Evolutionary conservation across 2,888 invertebrate genomes (phyloP).

Genomic region (Molanna angustata): DNA sequence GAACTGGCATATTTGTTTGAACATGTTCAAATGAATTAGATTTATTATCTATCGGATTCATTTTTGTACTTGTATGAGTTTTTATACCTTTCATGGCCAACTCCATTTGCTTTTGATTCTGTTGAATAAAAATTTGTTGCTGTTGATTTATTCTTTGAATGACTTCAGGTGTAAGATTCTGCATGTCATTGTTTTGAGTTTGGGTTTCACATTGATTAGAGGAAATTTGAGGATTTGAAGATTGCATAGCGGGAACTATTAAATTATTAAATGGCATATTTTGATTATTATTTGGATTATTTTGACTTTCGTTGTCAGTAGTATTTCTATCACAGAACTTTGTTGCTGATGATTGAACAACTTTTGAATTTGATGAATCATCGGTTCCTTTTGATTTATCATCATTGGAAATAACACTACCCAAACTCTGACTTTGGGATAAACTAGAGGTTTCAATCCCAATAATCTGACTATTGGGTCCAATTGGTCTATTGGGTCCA

Average conservation of each 20-base stretch:
- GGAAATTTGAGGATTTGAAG: conserved; percentile 32
- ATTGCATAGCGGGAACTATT: conserved; percentile 45
- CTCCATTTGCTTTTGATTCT: conserved; percentile 55
- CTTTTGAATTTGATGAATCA: conserved; percentile 9
- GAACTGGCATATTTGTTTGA: conserved; percentile 9
- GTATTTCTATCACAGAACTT: conserved; percentile 13
- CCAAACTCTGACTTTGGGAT: conserved; percentile 28
- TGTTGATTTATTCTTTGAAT: conserved; percentile 58
- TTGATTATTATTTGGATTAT: conserved; percentile 23
- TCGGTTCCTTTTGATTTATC: conserved; percentile 15
- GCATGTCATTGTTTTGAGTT: conserved; percentile 30
- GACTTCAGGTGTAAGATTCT: conserved; percentile 48
- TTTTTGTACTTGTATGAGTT: conserved; percentile 28
- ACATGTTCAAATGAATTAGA: conserved; percentile 9
- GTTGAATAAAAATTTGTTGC: conserved; percentile 57
- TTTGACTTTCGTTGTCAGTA: conserved; percentile 11
- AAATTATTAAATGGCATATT: conserved; percentile 27
- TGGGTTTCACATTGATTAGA: conserved; percentile 33
- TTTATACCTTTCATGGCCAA: conserved; percentile 52
- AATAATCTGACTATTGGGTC: conserved; percentile 59
- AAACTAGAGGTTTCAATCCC: conserved; percentile 49
- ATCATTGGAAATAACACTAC: conserved; percentile 23
- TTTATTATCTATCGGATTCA: conserved; percentile 39
- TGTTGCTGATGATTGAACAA: neutral
- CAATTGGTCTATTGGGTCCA: conserved; percentile 46